Conservation (phyloP, 1,140 invertebrate species). For the Drosophila santomea region DNA sequence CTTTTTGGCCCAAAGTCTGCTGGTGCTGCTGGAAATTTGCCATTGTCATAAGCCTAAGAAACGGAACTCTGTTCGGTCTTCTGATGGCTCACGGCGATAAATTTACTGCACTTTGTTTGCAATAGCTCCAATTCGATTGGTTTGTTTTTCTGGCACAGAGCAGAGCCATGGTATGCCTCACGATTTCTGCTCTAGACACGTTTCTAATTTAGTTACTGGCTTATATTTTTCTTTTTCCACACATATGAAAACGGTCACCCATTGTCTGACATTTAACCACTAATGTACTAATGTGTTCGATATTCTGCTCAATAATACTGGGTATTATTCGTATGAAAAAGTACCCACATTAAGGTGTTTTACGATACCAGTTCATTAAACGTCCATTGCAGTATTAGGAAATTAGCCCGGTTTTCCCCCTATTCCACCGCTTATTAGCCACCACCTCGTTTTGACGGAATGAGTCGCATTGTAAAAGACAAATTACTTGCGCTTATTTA, state of each 20-base stretch:
- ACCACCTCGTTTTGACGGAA: constrained; percentile 43
- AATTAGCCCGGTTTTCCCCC: constrained; percentile 73
- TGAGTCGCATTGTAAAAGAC: constrained; percentile 59
- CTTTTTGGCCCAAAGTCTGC: constrained; percentile 11
- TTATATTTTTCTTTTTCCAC: constrained; percentile 73
- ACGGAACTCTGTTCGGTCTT: constrained; percentile 57
- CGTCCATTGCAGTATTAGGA: constrained; percentile 71
- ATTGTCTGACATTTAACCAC: constrained; percentile 53
- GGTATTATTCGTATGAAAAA: constrained; percentile 27
- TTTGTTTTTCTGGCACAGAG: constrained; percentile 29
- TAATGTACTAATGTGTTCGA: constrained; percentile 72
- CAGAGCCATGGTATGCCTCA: constrained; percentile 41
- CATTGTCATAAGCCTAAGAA: constrained; percentile 60
- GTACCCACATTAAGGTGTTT: constrained; percentile 49
- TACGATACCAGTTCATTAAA: constrained; percentile 67
- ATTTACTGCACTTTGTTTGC: constrained; percentile 37
- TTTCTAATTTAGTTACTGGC: constrained; percentile 68
- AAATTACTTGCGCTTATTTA: constrained; percentile 48
- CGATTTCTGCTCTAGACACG: constrained; percentile 67
- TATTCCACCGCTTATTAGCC: constrained; percentile 13
- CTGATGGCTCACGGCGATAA: constrained; percentile 55
- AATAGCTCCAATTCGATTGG: constrained; percentile 41
- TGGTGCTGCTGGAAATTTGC: constrained; percentile 32
- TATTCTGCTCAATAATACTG: constrained; percentile 54
- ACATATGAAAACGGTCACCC: constrained; percentile 55